Percentiles rank a stretch among this genome's conserved stretches.
phyloP scores from a whole-genome alignment of 2,113 vertebrate species.

The Vulpes vulpes region DNA sequence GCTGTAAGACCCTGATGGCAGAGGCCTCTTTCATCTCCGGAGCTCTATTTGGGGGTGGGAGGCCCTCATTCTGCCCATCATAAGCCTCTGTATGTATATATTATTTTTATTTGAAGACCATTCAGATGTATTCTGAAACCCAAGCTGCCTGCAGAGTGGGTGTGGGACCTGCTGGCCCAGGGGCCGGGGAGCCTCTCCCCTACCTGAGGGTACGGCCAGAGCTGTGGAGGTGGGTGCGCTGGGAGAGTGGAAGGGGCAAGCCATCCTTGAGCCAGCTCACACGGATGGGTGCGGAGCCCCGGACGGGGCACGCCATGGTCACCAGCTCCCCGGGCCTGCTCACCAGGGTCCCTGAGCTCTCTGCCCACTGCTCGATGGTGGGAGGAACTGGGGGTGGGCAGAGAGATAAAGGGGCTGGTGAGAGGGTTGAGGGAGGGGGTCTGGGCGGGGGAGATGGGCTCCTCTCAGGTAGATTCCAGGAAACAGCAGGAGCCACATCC shows the following conservation, averaged over 20 bases:
- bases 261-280: constrained; percentile 95
- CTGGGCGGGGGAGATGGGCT: not conserved
- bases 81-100: not conserved
- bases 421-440: not conserved
- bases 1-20: not conserved
- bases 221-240: constrained; percentile 88
- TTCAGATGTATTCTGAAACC: not conserved
- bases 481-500: fast-evolving
- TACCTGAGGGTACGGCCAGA: constrained; percentile 92
- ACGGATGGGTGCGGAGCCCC: constrained; percentile 89
- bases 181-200: constrained; percentile 33
- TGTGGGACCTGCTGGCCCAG: not conserved
- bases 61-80: not conserved
- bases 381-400: constrained; percentile 89
- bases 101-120: not conserved
- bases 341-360: constrained; percentile 64
- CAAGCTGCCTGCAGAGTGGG: fast-evolving
- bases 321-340: constrained; percentile 83
- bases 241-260: constrained; percentile 90
- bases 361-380: constrained; percentile 83
- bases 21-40: not conserved
- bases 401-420: not conserved
- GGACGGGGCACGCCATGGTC: constrained; percentile 90
- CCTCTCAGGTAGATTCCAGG: not conserved
- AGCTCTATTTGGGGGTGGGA: not conserved